Base-by-base conservation (phyloP, 2,797 vertebrate genomes). In the Phrynocephalus forsythii region DNA sequence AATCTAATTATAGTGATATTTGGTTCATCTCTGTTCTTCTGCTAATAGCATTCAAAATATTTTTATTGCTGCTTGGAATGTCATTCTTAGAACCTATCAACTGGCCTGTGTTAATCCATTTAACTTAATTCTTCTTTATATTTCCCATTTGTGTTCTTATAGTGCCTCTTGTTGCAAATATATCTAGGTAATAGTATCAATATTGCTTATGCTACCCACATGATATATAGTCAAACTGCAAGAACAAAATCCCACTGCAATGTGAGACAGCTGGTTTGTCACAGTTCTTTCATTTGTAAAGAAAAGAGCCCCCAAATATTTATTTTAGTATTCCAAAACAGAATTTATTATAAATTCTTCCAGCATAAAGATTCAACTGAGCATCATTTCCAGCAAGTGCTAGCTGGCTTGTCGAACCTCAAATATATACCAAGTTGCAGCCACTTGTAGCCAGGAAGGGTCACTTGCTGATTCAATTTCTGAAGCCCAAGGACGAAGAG, bases 121-220 rank as follows among this genome's bases (percentile, higher is more conserved):
- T 85, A 87, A 30, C 6, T 79, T 87, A 79, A 85, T 24, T 91
- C 86, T 66, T 87, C 8, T 50, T 76, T 88, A 44, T 89, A 89
- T 93, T 26, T 5, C 60, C 22, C 11, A 66, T 18, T 33, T 82
- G 0, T 75, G 28, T 63, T 30, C n/a, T 86, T 9, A 89, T 60
- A 44, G 71, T 60, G 52, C 10, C 9, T 84, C n/a, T 79, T 38
- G 18, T 0, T 83, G 30, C 2, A 91, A 87, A 88, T 82, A 26
- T 76, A 71, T 81, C 48, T 82, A 24, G 50, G 30, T 76, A 85
- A 85, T 60, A 73, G 44, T 68, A 81, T 68, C 30, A 26, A 2
- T 84, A 8, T 1, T 18, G 73, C 22, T 93, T 72, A 33, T 24
- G n/a, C 1, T 92, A 78, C 15, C 28, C 69, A 86, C 33, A n/a